These are phyloP conservation scores for Drosophila asahinai DNA, from an alignment of 1,140 invertebrate species.

Conservation along the genomic window DNA sequence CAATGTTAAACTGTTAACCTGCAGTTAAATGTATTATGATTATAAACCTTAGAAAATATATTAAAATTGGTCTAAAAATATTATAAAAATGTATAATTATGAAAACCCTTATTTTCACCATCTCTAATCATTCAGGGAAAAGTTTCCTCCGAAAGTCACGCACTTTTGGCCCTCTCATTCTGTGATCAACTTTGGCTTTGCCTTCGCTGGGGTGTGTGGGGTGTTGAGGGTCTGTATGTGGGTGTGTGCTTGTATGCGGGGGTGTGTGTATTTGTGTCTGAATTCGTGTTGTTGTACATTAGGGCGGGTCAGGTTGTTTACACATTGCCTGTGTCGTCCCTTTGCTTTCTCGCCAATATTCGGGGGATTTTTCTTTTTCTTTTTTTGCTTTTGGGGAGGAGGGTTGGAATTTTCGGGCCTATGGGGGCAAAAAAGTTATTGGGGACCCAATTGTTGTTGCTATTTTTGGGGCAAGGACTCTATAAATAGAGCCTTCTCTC, in stretches of 20 bases:
- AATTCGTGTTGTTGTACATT: conserved; percentile 58
- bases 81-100: too few species aligned
- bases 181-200: conserved; percentile 66
- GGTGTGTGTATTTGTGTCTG: conserved; percentile 20
- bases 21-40: too few species aligned
- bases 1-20: too few species aligned
- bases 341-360: conserved; percentile 26
- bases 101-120: neutral
- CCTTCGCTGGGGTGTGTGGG: conserved; percentile 15
- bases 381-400: neutral
- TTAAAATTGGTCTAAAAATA: neutral
- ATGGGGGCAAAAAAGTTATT: conserved; percentile 27
- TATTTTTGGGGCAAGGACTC: conserved; percentile 62
- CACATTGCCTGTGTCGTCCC: conserved; percentile 39
- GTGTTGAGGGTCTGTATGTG: conserved; percentile 17
- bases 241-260: conserved; percentile 7
- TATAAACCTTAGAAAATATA: neutral
- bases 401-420: conserved; percentile 33
- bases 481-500: conserved; percentile 53
- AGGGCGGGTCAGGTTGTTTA: conserved; percentile 80
- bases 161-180: conserved; percentile 66
- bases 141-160: conserved; percentile 61
- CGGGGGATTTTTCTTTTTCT: conserved; percentile 5
- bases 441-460: conserved; percentile 59
- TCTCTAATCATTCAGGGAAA: conserved; percentile 36